Evolutionary conservation across 2,888 invertebrate species (phyloP), one percentile per base, ranked within the genome.

Genomic region (Limnephilus lunatus): DNA sequence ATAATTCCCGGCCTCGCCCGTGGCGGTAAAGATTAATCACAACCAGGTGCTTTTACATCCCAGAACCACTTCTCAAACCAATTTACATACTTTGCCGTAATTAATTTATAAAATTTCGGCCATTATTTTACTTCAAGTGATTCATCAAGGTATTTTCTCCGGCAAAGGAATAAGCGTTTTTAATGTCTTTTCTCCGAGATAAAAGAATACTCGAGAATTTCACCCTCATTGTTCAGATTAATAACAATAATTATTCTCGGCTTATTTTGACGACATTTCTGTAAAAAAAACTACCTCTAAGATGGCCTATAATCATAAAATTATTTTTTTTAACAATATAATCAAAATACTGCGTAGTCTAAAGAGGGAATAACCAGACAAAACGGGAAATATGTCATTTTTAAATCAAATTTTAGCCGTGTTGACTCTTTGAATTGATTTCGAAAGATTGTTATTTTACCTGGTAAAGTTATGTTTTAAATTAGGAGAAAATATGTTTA

Each of bases 81-180:
- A 86, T 86, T 86, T 86, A 86, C 30, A n/a, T 86, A 86, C 86
- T 86, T 44, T 44, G 25, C n/a, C n/a, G 35, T 86, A 86, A 86
- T 86, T 86, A 86, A 86, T 86, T 39, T 44, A 30, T 86, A 86
- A 35, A 86, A 86, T 86, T 86, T 86, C n/a, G 86, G 44, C 86
- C 39, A 48, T 86, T 44, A 44, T 86, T 44, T 39, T 86, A 86
- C 44, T 44, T 44, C 44, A 30, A 44, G 86, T 14, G 48, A 86
- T 86, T 86, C 86, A 86, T 86, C 86, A 44, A 85, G 39, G n/a
- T 44, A 44, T 44, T 44, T 44, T 44, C 35, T 35, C 48, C 3
- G 30, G 44, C 44, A 48, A 44, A 48, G 30, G 86, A 44, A 86
- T 68, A 44, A 25, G 44, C 86, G 25, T 44, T n/a, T 86, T 86